Evolutionary conservation across 2,797 vertebrate species (phyloP), one percentile per base, ranked within the genome.

Genomic region (Florisuga fusca): DNA sequence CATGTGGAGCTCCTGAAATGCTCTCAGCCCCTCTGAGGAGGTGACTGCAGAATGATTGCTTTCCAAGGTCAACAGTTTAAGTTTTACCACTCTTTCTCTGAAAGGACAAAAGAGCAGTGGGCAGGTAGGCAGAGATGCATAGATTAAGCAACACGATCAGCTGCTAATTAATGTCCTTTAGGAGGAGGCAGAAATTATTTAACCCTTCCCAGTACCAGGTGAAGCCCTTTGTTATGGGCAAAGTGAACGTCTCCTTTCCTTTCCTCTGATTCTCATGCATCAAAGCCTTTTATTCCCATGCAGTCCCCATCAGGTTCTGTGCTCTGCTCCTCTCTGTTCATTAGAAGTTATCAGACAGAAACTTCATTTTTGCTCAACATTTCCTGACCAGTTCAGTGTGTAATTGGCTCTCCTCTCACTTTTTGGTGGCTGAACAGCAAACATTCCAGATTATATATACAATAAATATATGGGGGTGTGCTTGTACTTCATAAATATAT

Each of bases 21-120:
- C 43, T 79, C 75, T 77, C 83, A 87, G 84, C 61, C 72, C 90
- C 95, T 33, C 82, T 87, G 83, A 20, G 50, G 87, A 91, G 87
- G 78, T 80, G 75, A 87, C 46, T 93, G 91, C 82, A 63, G 85
- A 91, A 89, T 89, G 87, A 95, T 91, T 95, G 93, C 76, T 89
- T 94, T 83, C 89, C 94, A 95, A 96, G 94, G 94, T 96, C 93
- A 95, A 83, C 79, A 91, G 63, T 83, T 80, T 87, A 51, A 93
- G 76, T 87, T 96, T 95, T 95, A 95, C 85, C 87, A 48, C 68
- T 86, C 87, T 87, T 82, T 59, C 87, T 95, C 72, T 68, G 55
- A 95, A 94, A 95, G 92, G 86, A 90, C 95, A 89, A 73, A 90
- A 78, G 84, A 90, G 77, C 90, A 94, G 62, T 29, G 8, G 62